A percentile compares a stretch with the other conserved stretches of the same genome.
phyloP scores from a whole-genome alignment of 2,113 vertebrate genomes.

The Sminthopsis crassicaudata region DNA sequence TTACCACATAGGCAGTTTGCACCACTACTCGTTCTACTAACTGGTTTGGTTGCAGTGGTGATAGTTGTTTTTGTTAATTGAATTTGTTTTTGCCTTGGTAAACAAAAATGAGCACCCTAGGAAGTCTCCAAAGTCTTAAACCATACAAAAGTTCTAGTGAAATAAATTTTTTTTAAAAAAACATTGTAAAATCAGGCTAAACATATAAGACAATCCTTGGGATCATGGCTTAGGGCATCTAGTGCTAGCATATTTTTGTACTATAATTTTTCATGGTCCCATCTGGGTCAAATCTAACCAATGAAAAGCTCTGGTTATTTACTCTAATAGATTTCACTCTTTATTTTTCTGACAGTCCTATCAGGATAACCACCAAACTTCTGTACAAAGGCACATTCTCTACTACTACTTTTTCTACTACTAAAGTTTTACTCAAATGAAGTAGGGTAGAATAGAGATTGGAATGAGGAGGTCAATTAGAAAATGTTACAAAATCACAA shows the following conservation, averaged over 20 bases:
- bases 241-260: slow-evolving; percentile 6
- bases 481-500: neutral
- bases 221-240: neutral
- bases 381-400: neutral
- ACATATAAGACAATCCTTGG: neutral
- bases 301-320: neutral
- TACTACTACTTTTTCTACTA: neutral
- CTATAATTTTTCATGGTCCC: neutral
- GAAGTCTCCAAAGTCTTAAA: neutral
- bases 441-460: neutral
- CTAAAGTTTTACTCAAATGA: slow-evolving; percentile 18
- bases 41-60: neutral
- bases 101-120: neutral
- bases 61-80: neutral
- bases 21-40: neutral
- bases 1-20: neutral
- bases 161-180: neutral
- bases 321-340: neutral
- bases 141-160: neutral
- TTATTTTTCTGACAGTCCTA: neutral
- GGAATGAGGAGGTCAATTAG: neutral
- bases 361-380: neutral
- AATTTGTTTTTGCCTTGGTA: neutral
- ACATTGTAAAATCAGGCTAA: neutral
- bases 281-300: neutral